These are phyloP conservation scores for Anomalospiza imberbis DNA, from an alignment of 2,797 vertebrate genomes.

Conservation along the genomic window DNA sequence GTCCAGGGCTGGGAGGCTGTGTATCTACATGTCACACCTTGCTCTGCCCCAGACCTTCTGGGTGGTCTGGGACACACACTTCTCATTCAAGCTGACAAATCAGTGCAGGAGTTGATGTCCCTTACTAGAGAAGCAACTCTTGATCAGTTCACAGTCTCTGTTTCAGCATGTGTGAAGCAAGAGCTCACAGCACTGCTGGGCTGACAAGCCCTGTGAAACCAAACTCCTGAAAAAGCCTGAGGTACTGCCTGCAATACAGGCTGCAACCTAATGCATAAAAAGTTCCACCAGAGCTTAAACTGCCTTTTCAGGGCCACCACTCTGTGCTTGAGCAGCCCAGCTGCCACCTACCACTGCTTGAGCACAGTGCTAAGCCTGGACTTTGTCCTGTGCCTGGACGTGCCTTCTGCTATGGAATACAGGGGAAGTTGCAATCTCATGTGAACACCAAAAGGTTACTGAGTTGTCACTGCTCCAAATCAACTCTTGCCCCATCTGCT, in stretches of 20 bases:
- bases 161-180: background rate
- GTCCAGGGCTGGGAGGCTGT: fast-evolving
- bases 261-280: background rate
- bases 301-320: background rate
- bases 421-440: background rate
- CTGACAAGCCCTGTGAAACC: background rate
- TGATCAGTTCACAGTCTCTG: background rate
- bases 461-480: conserved; percentile 54
- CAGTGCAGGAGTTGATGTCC: fast-evolving
- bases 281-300: fast-evolving
- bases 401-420: background rate
- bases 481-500: conserved; percentile 57
- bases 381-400: background rate
- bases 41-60: background rate
- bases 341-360: background rate
- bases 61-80: background rate
- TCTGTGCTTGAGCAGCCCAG: background rate
- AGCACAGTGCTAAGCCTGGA: fast-evolving
- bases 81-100: background rate
- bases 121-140: background rate
- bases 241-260: background rate
- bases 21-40: no score
- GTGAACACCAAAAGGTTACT: background rate
- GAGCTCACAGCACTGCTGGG: background rate
- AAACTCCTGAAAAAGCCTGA: background rate